Base-by-base conservation (phyloP, 2,797 vertebrate genomes). In the Phoebastria nigripes region DNA sequence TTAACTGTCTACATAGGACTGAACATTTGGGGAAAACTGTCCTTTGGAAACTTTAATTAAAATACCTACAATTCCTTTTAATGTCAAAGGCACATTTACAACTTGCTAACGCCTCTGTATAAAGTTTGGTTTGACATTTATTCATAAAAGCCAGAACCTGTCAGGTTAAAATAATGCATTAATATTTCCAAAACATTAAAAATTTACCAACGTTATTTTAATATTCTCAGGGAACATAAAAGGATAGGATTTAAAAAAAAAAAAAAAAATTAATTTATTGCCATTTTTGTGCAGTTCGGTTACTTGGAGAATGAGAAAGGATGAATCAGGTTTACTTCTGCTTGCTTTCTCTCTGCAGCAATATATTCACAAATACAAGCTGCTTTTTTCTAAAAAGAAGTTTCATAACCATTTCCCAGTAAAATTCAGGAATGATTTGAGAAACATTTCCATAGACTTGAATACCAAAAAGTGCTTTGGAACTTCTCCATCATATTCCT, bases 91-190 rank as follows among this genome's bases (percentile, higher is more conserved):
- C 88, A 91, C 37, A 56, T 74, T 91, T 81, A 88, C 61, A 81
- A 54, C 69, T 78, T 73, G 28, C 59, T 80, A 94, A 77, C 2
- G 4, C 31, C 0, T 0, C 39, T 82, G 19, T 33, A 55, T 69
- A 84, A 90, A 81, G 9, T 87, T 63, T 39, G 22, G 19, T 89
- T 92, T 69, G 49, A 90, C 69, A 89, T 87, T 91, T 93, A 8
- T 56, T 90, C 80, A 73, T 84, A 82, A 91, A 94, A 91, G 24
- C 15, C 25, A 91, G 62, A 88, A 71, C 11, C 16, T 61, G 82
- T 54, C 86, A 79, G 42, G 29, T 74, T 95, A 95, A 94, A 93
- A 90, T 52, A 82, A 91, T 28, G 44, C 51, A 84, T 77, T 88
- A 70, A 63, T 81, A 95, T 51, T 91, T 88, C 41, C 69, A 25